These are phyloP conservation scores for Aradophagus sp. DNA, from an alignment of 1,140 invertebrate species.

Conservation along the genomic window DNA sequence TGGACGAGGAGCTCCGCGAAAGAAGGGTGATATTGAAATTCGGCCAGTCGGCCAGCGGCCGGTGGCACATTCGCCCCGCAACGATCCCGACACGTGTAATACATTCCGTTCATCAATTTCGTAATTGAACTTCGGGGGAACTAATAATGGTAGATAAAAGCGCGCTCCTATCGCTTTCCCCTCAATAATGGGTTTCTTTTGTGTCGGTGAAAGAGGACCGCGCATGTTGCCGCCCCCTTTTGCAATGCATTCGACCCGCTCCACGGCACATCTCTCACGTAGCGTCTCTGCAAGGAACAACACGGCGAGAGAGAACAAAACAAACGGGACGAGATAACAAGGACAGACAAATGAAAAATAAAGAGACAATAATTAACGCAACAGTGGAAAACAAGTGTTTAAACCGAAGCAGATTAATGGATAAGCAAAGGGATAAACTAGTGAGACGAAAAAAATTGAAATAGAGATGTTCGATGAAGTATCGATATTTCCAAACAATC, in stretches of 20 bases:
- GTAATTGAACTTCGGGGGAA: slow-evolving; percentile 45
- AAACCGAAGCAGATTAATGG: too few species aligned
- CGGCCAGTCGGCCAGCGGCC: too few species aligned
- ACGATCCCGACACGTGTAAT: slow-evolving; percentile 39
- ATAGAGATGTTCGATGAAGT: too few species aligned
- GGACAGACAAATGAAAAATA: slow-evolving; percentile 1
- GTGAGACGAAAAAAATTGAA: too few species aligned
- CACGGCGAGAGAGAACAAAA: slow-evolving; percentile 38
- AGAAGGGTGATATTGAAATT: too few species aligned
- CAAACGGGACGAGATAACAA: slow-evolving; percentile 11
- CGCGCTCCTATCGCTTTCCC: slow-evolving; percentile 43
- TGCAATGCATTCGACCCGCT: slow-evolving; percentile 44
- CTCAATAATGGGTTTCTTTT: slow-evolving; percentile 54
- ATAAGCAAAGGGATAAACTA: too few species aligned
- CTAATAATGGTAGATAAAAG: slow-evolving; percentile 48
- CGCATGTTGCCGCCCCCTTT: slow-evolving; percentile 42
- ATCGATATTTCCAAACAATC: too few species aligned
- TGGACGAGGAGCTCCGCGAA: too few species aligned
- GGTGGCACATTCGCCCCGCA: too few species aligned
- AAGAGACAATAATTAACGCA: too few species aligned
- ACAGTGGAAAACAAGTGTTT: too few species aligned
- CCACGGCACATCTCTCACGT: slow-evolving; percentile 43
- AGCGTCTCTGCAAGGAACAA: slow-evolving; percentile 47
- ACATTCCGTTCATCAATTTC: slow-evolving; percentile 38
- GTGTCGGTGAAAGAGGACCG: slow-evolving; percentile 48